phyloP scores from a whole-genome alignment of 2,888 invertebrate genomes.

The Leucophenga montana region DNA sequence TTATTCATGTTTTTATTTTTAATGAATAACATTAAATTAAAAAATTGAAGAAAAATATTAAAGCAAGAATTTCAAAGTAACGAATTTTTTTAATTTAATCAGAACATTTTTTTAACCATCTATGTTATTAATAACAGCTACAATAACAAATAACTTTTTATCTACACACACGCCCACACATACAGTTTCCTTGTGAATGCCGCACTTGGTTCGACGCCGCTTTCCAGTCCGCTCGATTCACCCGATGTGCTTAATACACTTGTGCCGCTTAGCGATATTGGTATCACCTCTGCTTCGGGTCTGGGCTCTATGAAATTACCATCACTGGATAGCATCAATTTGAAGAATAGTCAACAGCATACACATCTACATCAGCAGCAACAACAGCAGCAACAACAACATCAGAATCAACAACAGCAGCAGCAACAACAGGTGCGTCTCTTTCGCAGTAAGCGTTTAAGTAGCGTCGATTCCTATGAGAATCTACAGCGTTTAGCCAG shows the following conservation, averaged over 20 bases:
- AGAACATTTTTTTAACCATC: too few relatives aligned
- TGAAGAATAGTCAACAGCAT: slow-evolving; percentile 59
- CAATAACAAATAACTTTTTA: neutral
- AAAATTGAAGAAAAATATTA: too few relatives aligned
- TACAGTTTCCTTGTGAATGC: slow-evolving; percentile 86
- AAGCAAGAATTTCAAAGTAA: too few relatives aligned
- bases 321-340: slow-evolving; percentile 72
- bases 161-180: neutral
- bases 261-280: slow-evolving; percentile 72
- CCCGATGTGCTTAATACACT: slow-evolving; percentile 78
- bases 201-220: slow-evolving; percentile 83
- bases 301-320: slow-evolving; percentile 72
- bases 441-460: slow-evolving; percentile 66
- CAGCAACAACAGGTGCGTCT: slow-evolving; percentile 70
- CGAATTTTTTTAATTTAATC: too few relatives aligned
- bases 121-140: too few relatives aligned
- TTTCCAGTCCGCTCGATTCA: slow-evolving; percentile 88
- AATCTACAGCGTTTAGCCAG: slow-evolving; percentile 71
- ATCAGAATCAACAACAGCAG: slow-evolving; percentile 29
- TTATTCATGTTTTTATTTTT: too few relatives aligned
- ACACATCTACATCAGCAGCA: slow-evolving; percentile 54
- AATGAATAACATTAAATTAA: too few relatives aligned
- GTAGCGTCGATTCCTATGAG: slow-evolving; percentile 70
- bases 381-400: slow-evolving; percentile 6
- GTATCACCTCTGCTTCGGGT: slow-evolving; percentile 69